Conservation (phyloP, 2,113 vertebrate species). For the Semnornis frantzii region DNA sequence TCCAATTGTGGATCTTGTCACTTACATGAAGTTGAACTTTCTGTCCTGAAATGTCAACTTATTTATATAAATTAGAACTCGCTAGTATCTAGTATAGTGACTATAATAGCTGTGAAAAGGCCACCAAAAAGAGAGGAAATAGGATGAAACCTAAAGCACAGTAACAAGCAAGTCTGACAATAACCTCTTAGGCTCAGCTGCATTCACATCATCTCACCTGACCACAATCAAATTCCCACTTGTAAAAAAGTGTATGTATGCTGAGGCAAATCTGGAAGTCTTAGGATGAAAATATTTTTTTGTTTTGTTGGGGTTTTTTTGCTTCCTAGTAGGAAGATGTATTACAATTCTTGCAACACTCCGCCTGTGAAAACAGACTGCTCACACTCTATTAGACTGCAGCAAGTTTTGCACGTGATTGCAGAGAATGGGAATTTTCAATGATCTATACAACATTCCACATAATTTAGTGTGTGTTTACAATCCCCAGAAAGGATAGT, state of each 20-base stretch:
- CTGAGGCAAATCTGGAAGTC: background rate
- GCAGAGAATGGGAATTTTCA: background rate
- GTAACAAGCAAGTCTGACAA: background rate
- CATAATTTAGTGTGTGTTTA: background rate
- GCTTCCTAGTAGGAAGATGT: background rate
- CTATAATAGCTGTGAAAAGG: background rate
- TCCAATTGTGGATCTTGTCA: background rate
- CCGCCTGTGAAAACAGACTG: background rate
- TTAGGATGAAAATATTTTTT: background rate
- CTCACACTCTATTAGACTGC: background rate
- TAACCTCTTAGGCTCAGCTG: background rate
- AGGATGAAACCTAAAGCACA: background rate
- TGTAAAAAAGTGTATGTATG: background rate
- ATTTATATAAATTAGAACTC: background rate
- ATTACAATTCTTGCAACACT: background rate
- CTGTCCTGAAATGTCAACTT: background rate
- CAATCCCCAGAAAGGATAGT: background rate
- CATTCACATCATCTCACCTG: background rate
- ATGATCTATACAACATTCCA: background rate
- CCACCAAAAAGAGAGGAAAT: background rate
- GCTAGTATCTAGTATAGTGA: background rate
- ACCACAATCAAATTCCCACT: background rate
- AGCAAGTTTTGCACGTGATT: background rate
- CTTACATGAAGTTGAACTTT: background rate
- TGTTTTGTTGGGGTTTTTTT: background rate